phyloP scores from a whole-genome alignment of 2,888 invertebrate species.

The Amphiduros pacificus region DNA sequence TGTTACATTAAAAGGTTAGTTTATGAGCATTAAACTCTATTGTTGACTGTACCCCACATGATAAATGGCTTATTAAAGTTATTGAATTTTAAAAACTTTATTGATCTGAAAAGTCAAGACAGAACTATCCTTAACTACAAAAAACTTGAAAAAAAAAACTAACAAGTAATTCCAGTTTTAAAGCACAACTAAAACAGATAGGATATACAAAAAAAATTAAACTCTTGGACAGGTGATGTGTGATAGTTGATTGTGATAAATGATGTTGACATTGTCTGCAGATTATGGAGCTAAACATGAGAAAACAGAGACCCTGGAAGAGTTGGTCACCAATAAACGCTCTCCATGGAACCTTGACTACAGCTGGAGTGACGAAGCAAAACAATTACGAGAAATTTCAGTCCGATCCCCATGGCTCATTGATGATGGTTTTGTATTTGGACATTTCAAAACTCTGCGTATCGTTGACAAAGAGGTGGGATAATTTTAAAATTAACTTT shows the following conservation, averaged over 20 bases:
- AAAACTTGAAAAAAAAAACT: not conserved
- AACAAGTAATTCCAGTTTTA: not conserved
- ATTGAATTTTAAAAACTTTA: not conserved
- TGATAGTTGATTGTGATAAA: not conserved
- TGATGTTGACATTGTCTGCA: slow-evolving; percentile 22
- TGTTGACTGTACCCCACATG: not conserved
- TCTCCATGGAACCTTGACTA: slow-evolving; percentile 58
- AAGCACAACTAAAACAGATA: too few species aligned
- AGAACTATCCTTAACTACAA: not conserved
- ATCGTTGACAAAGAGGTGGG: slow-evolving; percentile 51
- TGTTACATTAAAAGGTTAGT: slow-evolving; percentile 39
- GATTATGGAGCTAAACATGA: slow-evolving; percentile 50
- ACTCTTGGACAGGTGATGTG: not conserved
- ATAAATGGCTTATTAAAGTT: not conserved
- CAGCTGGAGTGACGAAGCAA: slow-evolving; percentile 57
- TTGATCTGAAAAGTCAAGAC: not conserved
- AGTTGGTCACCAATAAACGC: slow-evolving; percentile 43
- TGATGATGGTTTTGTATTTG: slow-evolving; percentile 50
- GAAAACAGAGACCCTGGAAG: slow-evolving; percentile 50
- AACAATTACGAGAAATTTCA: slow-evolving; percentile 49
- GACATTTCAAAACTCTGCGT: slow-evolving; percentile 52
- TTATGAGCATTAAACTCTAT: not conserved
- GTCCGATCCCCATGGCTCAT: slow-evolving; percentile 57
- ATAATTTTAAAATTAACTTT: too few species aligned
- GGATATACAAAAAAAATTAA: too few species aligned